Evolutionary conservation across 2,797 vertebrate genomes (phyloP), one percentile per base, ranked within the genome.

Genomic region (Mycteria americana): DNA sequence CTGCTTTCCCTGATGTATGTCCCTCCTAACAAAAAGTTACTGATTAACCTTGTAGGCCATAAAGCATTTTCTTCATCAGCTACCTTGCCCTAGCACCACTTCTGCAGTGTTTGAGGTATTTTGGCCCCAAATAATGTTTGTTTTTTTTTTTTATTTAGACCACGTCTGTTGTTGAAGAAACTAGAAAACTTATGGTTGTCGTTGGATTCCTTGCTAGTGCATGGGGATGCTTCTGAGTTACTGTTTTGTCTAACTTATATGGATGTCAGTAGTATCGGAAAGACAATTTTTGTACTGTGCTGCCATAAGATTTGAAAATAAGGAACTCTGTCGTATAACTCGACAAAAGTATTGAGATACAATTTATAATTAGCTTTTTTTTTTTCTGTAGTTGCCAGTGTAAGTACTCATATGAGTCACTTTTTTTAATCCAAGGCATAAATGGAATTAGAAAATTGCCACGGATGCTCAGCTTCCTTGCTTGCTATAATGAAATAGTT

Each of bases 401-500:
- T 76, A 76, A 90, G 83, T 85, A 79, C 39, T 92, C 18, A 21
- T 18, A 51, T 33, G 78, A 88, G 43, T 80, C 41, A 43, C 30
- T 57, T 77, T 54, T 62, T 59, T 69, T 24, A 95, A 89, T 88
- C 54, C 21, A 59, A 69, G 50, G 12, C n/a, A 72, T 65, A 95
- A 94, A 89, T 46, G 35, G 65, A 93, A 93, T 97, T 48, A 91
- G 57, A 79, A 93, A 80, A 75, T 70, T 92, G 35, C 51, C 30
- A 48, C 2, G 8, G 68, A 43, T 92, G 45, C 59, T 95, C 51
- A 85, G 22, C 70, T 91, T 92, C 37, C 45, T 88, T 96, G 77
- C 81, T 87, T 92, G 74, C 46, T 81, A 14, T 78, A 81, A 82
- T 94, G 65, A 97, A 93, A 75, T 93, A 82, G 74, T 94, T 97